Base-by-base conservation (phyloP, 2,888 invertebrate species). In the Chrysolina haemoptera region DNA sequence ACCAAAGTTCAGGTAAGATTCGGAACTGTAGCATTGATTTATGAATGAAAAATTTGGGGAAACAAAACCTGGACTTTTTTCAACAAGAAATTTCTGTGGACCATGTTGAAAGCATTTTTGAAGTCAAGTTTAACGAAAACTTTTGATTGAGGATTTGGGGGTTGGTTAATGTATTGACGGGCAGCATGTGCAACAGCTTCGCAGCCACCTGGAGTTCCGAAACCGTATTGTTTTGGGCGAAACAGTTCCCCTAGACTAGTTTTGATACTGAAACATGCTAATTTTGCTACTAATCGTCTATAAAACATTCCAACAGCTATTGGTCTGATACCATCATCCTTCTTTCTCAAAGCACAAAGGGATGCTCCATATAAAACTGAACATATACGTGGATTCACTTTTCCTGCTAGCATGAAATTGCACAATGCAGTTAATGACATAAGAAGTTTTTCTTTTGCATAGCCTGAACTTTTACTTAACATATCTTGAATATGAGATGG, bases 171-270 rank as follows among this genome's bases (percentile, higher is more conserved):
- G 5, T 43, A 43, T 43, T 43, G 43, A 43, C 14, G 35, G 3
- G 35, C 35, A 35, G 43, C 43, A 12, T 43, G 43, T 14, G 43
- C 11, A 12, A 43, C 43, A 43, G 35, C 35, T 35, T 35, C 35
- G 35, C 35, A 35, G 35, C 65, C 65, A 35, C 48, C 22, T 18
- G 43, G 43, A 46, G 40, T 65, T 12, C 43, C 65, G 14, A 43
- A 65, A 18, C 65, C n/a, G n/a, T n/a, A n/a, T n/a, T n/a, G n/a
- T n/a, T n/a, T n/a, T n/a, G n/a, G n/a, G n/a, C n/a, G n/a, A n/a
- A n/a, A n/a, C n/a, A n/a, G n/a, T n/a, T n/a, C n/a, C n/a, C n/a
- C n/a, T n/a, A n/a, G n/a, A n/a, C n/a, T n/a, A n/a, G n/a, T n/a
- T n/a, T n/a, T n/a, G n/a, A n/a, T n/a, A n/a, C n/a, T n/a, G n/a